phyloP scores from a whole-genome alignment of 2,888 invertebrate species.

The Clusia tigrina region DNA sequence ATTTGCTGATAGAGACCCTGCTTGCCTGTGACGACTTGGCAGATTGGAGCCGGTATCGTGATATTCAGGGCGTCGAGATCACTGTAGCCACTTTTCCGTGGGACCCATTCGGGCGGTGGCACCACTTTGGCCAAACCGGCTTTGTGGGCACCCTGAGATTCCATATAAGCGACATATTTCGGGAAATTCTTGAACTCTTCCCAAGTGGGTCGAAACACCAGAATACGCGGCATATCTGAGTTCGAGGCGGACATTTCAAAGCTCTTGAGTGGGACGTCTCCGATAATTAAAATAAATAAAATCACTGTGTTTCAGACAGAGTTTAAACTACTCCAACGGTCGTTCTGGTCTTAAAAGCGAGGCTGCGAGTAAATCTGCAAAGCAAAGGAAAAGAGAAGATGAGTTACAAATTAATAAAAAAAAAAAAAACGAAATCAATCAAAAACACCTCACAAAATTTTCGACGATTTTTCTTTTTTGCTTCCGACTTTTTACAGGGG shows the following conservation, averaged over 20 bases:
- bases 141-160: slow-evolving; percentile 90
- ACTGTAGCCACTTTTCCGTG: slow-evolving; percentile 84
- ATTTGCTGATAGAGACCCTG: slow-evolving; percentile 96
- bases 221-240: slow-evolving; percentile 60
- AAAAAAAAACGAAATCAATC: too few relatives aligned
- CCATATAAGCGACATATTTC: slow-evolving; percentile 90
- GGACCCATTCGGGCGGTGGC: slow-evolving; percentile 95
- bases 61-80: slow-evolving; percentile 82
- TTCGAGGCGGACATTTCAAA: slow-evolving; percentile 30
- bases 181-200: slow-evolving; percentile 97
- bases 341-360: too few relatives aligned
- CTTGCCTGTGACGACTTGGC: slow-evolving; percentile 92
- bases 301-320: too few relatives aligned
- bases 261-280: too few relatives aligned
- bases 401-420: too few relatives aligned
- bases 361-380: too few relatives aligned
- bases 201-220: slow-evolving; percentile 89
- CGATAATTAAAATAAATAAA: too few relatives aligned
- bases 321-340: too few relatives aligned
- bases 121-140: slow-evolving; percentile 96
- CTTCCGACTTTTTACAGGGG: too few relatives aligned
- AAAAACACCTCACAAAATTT: too few relatives aligned
- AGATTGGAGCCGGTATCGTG: slow-evolving; percentile 93
- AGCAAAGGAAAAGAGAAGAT: too few relatives aligned
- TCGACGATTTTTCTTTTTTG: too few relatives aligned